These are phyloP conservation scores for Myiopsitta monachus DNA, from an alignment of 2,113 vertebrate genomes.

Conservation along the genomic window DNA sequence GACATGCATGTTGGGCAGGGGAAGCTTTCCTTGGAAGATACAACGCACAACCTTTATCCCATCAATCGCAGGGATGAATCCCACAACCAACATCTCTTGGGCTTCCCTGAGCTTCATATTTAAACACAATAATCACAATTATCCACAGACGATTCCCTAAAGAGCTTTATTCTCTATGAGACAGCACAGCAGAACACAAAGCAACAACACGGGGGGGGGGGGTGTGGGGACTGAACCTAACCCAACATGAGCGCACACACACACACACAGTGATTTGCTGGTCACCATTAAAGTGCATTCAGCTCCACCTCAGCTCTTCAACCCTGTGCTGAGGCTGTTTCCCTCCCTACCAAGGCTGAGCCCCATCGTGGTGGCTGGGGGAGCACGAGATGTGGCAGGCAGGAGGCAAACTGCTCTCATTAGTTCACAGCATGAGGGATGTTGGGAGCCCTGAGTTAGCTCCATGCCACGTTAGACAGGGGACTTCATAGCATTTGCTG, in stretches of 20 bases:
- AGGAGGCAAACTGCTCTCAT: background rate
- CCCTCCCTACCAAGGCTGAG: background rate
- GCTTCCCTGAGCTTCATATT: slow-evolving; percentile 2
- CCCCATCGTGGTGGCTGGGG: background rate
- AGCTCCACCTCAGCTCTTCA: background rate
- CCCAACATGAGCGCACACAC: background rate
- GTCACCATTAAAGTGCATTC: background rate
- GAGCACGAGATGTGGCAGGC: background rate
- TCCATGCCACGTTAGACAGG: accelerated
- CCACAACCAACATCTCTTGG: background rate
- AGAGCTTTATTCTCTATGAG: background rate
- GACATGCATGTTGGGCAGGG: background rate
- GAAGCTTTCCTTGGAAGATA: background rate
- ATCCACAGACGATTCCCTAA: background rate
- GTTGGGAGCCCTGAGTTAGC: background rate
- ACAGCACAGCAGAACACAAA: background rate
- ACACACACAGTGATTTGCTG: background rate
- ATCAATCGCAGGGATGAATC: background rate
- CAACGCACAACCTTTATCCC: background rate
- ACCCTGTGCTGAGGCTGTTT: background rate
- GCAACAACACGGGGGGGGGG: background rate
- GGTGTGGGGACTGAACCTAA: accelerated
- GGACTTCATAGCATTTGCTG: background rate
- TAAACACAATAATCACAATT: background rate
- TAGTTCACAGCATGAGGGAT: background rate